Base-by-base conservation (phyloP, 1,140 invertebrate genomes). In the Hesperophylax magnus region DNA sequence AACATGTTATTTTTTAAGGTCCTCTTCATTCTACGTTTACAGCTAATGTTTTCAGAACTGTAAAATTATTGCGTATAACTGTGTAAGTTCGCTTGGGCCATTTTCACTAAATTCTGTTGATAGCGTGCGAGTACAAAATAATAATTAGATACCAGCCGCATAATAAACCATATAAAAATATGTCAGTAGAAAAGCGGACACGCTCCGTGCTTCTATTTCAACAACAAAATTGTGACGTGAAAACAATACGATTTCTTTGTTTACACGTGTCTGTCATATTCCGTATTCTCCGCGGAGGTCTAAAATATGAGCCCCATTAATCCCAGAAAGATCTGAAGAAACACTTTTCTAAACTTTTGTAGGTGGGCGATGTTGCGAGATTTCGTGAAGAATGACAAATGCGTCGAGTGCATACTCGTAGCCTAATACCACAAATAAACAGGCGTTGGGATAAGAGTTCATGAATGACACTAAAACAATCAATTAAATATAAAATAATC, bases 221-320 rank as follows among this genome's bases (percentile, higher is more conserved):
- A 69, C 65, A 61, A 24, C 39, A 69, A 69, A 52, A 18, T 69
- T 47, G 20, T 39, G 65, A 39, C 15, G 65, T 34, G 31, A 20
- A 14, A 39, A 34, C 27, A 34, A 31, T 18, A 18, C 27, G 65
- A 69, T 69, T 69, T 69, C 65, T 69, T 69, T 69, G 34, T 69
- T 34, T 69, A 47, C 31, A 39, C 18, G 22, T 39, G n/a, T 39
- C 31, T 69, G 65, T 34, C 34, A 11, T 69, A 34, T 20, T 69
- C 65, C 34, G 11, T 52, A 18, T 39, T 39, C 34, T 39, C 2
- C 27, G 65, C 31, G 65, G 39, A 39, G 34, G 39, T 47, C 39
- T 47, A 14, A 47, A 47, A 47, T 47, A 14, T 47, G 11, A 14
- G 1, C 39, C 39, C 9, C 11, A 47, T 47, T 47, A 14, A 47